Base-by-base conservation (phyloP, 2,888 invertebrate genomes). In the Drosophila quinaria region DNA sequence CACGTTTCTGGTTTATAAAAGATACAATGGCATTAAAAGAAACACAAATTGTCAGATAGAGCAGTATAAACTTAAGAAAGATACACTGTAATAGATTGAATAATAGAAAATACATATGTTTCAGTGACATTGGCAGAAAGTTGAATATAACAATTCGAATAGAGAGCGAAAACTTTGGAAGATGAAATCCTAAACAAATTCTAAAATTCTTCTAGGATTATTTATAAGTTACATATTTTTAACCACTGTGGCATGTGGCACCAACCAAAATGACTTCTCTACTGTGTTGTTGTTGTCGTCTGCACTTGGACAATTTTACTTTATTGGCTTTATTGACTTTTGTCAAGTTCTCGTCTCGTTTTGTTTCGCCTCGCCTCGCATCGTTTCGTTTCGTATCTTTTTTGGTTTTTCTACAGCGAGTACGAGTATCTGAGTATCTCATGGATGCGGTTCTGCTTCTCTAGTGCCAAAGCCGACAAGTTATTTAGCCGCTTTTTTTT, bases 301-400 rank as follows among this genome's bases (percentile, higher is more conserved):
- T 60, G 70, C 70, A 64, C 41, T 78, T 70, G 78, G 69, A 74
- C 81, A 71, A 70, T 69, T 72, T 74, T 78, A 68, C 72, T 84
- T 87, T 85, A 87, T 87, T 89, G 89, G 85, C 87, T 87, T 85
- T 87, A 89, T 89, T 89, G 87, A 85, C 87, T 86, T 81, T 87
- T 87, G 82, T 78, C 79, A 73, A 81, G 81, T 85, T 87, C 85
- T 87, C 68, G 56, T 69, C 80, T 81, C 68, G 64, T 64, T 50
- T 66, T 63, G 65, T 66, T 50, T 66, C 63, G 68, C 59, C 70
- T 60, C 54, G 60, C 68, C 61, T 62, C 58, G 54, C 59, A 69
- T 69, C 15, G 50, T 19, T 22, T 69, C 15, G 50, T 15, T 17
- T 50, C 11, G 25, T 29, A 31, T 61, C 42, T 55, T 41, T 61